Evolutionary conservation across 2,113 vertebrate genomes (phyloP).

Genomic region (Gopherus flavomarginatus): DNA sequence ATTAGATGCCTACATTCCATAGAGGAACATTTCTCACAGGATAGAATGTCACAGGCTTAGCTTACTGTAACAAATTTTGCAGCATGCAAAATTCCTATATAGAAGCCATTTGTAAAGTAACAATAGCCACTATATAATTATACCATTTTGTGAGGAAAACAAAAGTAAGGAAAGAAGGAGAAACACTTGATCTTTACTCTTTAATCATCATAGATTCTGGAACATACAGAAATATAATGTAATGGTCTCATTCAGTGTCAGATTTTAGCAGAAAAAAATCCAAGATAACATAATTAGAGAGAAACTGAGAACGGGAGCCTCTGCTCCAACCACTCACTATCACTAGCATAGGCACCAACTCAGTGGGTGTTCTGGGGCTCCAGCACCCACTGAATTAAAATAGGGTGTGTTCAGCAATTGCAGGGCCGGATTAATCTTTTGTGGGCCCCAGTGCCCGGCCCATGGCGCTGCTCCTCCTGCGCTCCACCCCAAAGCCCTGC

Average conservation of each 20-base stretch:
- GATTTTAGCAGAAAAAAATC: not conserved
- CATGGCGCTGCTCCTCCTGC: no score
- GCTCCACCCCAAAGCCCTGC: no score
- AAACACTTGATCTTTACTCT: slow-evolving; percentile 9
- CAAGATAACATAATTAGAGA: not conserved
- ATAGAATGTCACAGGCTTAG: slow-evolving; percentile 66
- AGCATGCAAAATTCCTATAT: slow-evolving; percentile 59
- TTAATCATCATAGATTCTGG: not conserved
- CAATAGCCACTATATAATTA: slow-evolving; percentile 51
- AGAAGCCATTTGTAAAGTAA: slow-evolving; percentile 58
- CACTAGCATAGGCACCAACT: not conserved
- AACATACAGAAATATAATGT: not conserved
- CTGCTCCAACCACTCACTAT: not conserved
- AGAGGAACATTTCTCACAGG: slow-evolving; percentile 67
- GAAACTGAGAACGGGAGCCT: not conserved
- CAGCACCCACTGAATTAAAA: no score
- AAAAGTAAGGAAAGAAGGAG: not conserved
- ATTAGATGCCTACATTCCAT: slow-evolving; percentile 60
- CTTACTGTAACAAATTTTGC: slow-evolving; percentile 67
- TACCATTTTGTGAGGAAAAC: slow-evolving; percentile 17
- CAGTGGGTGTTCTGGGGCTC: no score
- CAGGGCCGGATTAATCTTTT: no score
- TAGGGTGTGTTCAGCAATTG: no score
- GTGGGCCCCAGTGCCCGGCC: no score
- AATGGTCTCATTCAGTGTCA: not conserved